phyloP scores from a whole-genome alignment of 2,888 invertebrate species.

The Ethmia dodecea region DNA sequence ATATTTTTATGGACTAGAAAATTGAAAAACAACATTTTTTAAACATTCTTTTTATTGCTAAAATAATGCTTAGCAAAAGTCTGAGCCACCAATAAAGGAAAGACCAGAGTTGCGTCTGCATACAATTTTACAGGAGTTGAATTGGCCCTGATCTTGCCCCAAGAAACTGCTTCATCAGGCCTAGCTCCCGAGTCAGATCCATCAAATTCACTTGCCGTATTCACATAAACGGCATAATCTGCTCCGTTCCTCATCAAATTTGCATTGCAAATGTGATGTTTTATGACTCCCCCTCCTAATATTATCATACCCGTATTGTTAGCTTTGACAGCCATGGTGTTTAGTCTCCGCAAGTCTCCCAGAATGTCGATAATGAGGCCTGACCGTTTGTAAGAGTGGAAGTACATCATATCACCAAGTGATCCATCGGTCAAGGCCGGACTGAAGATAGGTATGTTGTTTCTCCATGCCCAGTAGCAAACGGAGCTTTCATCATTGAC shows the following conservation, averaged over 20 bases:
- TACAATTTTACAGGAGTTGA: slow-evolving; percentile 95
- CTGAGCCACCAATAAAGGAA: slow-evolving; percentile 96
- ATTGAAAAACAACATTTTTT: slow-evolving; percentile 26
- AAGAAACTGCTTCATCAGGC: slow-evolving; percentile 98
- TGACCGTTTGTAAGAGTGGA: slow-evolving; percentile 95
- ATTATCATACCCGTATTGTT: slow-evolving; percentile 97
- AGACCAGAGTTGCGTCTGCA: slow-evolving; percentile 95
- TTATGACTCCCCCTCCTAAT: slow-evolving; percentile 96
- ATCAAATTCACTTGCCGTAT: slow-evolving; percentile 97
- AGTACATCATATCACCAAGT: slow-evolving; percentile 99
- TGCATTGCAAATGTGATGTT: slow-evolving; percentile 99
- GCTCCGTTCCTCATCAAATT: slow-evolving; percentile 99
- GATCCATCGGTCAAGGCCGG: slow-evolving; percentile 99
- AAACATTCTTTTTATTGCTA: slow-evolving; percentile 72
- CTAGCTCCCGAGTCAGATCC: slow-evolving; percentile 98
- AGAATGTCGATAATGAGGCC: slow-evolving; percentile 96
- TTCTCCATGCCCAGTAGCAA: slow-evolving; percentile 97
- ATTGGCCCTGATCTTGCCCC: slow-evolving; percentile 96
- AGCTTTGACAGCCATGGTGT: slow-evolving; percentile 96
- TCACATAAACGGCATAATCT: slow-evolving; percentile 95
- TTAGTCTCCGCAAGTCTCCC: slow-evolving; percentile 92
- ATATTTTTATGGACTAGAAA: too few relatives aligned
- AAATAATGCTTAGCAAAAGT: slow-evolving; percentile 91
- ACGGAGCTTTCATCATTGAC: slow-evolving; percentile 95
- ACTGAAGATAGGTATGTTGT: slow-evolving; percentile 98